Base-by-base conservation (phyloP, 2,888 invertebrate genomes). In the Charanyca ferruginea region DNA sequence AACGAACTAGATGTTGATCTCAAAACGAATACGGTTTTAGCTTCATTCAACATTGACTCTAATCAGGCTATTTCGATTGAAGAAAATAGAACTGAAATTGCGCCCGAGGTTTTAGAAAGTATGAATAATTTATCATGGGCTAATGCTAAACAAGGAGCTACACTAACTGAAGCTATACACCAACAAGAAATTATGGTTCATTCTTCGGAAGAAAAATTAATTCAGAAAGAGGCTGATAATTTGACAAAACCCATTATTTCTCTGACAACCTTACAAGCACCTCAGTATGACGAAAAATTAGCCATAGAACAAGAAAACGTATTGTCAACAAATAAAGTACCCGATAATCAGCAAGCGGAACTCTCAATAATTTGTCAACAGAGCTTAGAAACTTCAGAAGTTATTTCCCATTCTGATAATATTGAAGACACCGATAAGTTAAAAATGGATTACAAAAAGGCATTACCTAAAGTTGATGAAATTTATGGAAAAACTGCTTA, bases 261-360 rank as follows among this genome's bases (percentile, higher is more conserved):
- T 60, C 89, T 95, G 67, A 88, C 95, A 28, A 91, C 96, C 16
- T 93, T 97, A 53, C 95, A 96, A 86, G 96, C 95, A 66, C 92
- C 97, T 45, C 93, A 96, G 78, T 96, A 93, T 74, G 95, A 95
- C 68, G 96, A 97, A 91, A 93, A 96, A 54, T 74, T 96, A 25
- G 85, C 93, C 6, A 94, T 96, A 45, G 97, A 97, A 89, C 96
- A 94, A 77, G 97, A 97, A 91, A 90, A 92, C 42, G 80, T 85
- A 45, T 91, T 96, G 62, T 78, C 83, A 38, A 83, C 92, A 66
- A 65, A 83, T 42, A 71, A 73, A n/a, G 81, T 84, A 66, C 96
- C 96, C 20, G 93, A 95, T 49, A 75, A 88, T 66, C 95, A 95
- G 84, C 89, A 77, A 61, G 96, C 96, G 13, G 88, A 89, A 51